These are phyloP conservation scores for Diachasmimorpha longicaudata DNA, from an alignment of 1,140 invertebrate genomes.

Conservation along the genomic window DNA sequence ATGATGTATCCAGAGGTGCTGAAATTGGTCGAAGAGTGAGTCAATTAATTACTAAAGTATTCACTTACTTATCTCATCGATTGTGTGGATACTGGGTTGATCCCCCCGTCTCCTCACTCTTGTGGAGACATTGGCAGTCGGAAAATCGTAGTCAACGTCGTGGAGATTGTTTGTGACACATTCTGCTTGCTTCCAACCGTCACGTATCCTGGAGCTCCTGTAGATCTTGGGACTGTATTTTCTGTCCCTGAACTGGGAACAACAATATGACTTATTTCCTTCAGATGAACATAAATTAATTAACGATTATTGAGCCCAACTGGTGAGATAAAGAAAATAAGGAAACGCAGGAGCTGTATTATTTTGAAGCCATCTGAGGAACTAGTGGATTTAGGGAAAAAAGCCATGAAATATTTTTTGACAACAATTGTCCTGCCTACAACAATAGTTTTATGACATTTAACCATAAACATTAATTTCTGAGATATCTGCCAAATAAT, in stretches of 20 bases:
- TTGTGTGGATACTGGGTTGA: slow-evolving; percentile 73
- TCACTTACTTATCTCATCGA: slow-evolving; percentile 70
- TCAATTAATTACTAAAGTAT: too few species aligned
- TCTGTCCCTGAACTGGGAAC: slow-evolving; percentile 54
- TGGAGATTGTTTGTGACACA: slow-evolving; percentile 40
- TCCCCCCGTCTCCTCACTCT: slow-evolving; percentile 68
- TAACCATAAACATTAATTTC: too few species aligned
- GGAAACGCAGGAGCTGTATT: neutral
- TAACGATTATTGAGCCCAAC: neutral
- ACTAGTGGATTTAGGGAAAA: too few species aligned
- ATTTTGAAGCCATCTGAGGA: too few species aligned
- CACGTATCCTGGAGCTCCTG: slow-evolving; percentile 38
- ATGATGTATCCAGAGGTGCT: too few species aligned
- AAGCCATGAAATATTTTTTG: too few species aligned
- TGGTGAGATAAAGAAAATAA: too few species aligned
- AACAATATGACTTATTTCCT: neutral
- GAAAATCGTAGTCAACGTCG: slow-evolving; percentile 34
- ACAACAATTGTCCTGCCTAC: too few species aligned
- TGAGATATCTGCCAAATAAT: too few species aligned
- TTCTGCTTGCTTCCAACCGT: slow-evolving; percentile 49
- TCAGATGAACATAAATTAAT: neutral
- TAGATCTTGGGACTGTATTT: slow-evolving; percentile 55
- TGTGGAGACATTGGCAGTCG: slow-evolving; percentile 12
- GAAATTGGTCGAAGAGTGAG: too few species aligned
- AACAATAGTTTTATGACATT: too few species aligned